Base-by-base conservation (phyloP, 2,797 vertebrate genomes). In the Acipenser ruthenus region DNA sequence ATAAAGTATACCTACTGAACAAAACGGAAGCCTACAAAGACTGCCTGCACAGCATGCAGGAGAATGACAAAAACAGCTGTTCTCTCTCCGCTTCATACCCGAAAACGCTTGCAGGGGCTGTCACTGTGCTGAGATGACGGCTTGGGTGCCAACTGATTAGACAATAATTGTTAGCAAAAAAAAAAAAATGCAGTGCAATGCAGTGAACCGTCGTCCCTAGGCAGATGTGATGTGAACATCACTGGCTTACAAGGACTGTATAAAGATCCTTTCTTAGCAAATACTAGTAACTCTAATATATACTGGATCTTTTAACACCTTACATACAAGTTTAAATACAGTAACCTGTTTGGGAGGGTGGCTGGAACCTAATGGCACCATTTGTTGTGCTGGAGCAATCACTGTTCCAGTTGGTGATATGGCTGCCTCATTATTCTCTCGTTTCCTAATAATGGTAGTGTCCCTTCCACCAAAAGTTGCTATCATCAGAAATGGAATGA, bases 1-100 rank as follows among this genome's bases (percentile, higher is more conserved):
- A 72, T 67, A 73, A 72, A 62, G 9, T 12, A 18, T 47, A 62
- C 9, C 2, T 55, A 8, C 47, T 12, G 69, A 68, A 60, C 62
- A 18, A 65, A 66, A 72, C 61, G 70, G 70, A 70, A 77, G 37
- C 2, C 9, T 51, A 9, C 37, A 7, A 13, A 0, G 53, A 13
- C 55, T 15, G 5, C 0, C 10, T 58, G n/a, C 12, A 58, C 55
- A 58, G 10, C n/a, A 47, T 6, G 50, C 50, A 51, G 15, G 59
- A 50, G 49, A 49, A 37, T 50, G 15, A 18, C 8, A 13, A 37
- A 48, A 63, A 63, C 12, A 68, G 65, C 10, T 15, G 49, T 8
- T 6, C 64, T 67, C 63, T 62, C 65, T 50, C 49, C 62, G 60
- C 2, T 5, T 1, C 1, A 11, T 48, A 47, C 1, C 0, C 56